Evolutionary conservation across 2,888 invertebrate species (phyloP), one percentile per base, ranked within the genome.

Genomic region (Lithophane semibrunnea): DNA sequence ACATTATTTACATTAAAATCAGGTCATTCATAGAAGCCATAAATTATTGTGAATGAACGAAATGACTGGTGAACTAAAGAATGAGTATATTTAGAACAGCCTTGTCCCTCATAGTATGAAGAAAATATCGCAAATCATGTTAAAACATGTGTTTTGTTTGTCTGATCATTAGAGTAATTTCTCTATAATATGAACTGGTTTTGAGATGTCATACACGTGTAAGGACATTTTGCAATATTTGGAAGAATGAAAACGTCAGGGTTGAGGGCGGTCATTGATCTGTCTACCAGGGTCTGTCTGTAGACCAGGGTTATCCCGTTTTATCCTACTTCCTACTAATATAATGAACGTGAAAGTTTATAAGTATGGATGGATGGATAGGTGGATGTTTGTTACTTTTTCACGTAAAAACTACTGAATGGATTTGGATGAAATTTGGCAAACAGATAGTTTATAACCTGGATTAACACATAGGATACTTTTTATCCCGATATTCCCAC

Each of bases 31-130:
- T 10, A 60, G 21, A 69, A 47, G 49, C n/a, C 47, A 74, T 47
- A 65, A 58, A 69, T 85, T 69, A 70, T 67, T 66, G 9, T 47
- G 49, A 67, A 80, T 58, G 47, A 74, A 37, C 56, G 54, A 64
- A 82, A 81, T 81, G 24, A 58, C 58, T 54, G 58, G 24, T 60
- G 63, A 70, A 75, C 47, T 70, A 29, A 72, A 73, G 21, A 37
- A 37, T 49, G 7, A 9, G 7, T 75, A 82, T 64, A 82, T 85
- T 85, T 82, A 82, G 82, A 71, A 49, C 24, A 64, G 67, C 82
- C 82, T 75, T 75, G 82, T 85, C 82, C 82, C 77, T 76, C 37
- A 82, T 75, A 69, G 18, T 29, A 18, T 7, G 16, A n/a, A 47
- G 42, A 8, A 71, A 79, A 71, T 65, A 64, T 58, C 58, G 37